These are phyloP conservation scores for Myripristis jacobus DNA, from an alignment of 2,797 vertebrate species.

Conservation along the genomic window DNA sequence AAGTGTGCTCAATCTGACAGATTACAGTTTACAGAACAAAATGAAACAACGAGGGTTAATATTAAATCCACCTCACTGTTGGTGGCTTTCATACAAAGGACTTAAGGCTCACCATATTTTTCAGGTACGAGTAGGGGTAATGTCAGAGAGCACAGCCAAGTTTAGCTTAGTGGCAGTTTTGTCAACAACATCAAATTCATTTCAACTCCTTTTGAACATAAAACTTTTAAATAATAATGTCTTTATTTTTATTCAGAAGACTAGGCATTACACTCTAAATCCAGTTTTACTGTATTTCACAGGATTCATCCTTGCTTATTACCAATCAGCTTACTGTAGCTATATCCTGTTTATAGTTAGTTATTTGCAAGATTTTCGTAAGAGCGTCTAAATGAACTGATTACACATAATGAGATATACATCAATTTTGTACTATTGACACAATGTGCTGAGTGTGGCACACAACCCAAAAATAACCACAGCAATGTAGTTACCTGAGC, in stretches of 20 bases:
- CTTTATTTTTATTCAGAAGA: no score
- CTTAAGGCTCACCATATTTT: background rate
- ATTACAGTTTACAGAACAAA: background rate
- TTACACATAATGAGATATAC: background rate
- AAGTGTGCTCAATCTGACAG: background rate
- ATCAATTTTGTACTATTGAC: background rate
- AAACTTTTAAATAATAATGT: no score
- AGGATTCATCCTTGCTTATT: background rate
- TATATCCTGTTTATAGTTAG: no score
- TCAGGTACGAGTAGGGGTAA: background rate
- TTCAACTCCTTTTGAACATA: no score
- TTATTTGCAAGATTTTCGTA: no score
- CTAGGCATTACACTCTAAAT: no score
- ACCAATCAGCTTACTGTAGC: background rate
- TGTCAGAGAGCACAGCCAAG: no score
- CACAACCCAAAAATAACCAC: background rate
- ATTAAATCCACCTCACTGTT: no score
- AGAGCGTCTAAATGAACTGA: no score
- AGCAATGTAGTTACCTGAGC: background rate
- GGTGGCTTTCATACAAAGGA: background rate
- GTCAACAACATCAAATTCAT: background rate
- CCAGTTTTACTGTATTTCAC: background rate
- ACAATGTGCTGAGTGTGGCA: background rate
- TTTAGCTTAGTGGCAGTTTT: background rate
- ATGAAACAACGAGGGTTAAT: background rate